Base-by-base conservation (phyloP, 2,797 vertebrate species). In the Oreochromis mossambicus region DNA sequence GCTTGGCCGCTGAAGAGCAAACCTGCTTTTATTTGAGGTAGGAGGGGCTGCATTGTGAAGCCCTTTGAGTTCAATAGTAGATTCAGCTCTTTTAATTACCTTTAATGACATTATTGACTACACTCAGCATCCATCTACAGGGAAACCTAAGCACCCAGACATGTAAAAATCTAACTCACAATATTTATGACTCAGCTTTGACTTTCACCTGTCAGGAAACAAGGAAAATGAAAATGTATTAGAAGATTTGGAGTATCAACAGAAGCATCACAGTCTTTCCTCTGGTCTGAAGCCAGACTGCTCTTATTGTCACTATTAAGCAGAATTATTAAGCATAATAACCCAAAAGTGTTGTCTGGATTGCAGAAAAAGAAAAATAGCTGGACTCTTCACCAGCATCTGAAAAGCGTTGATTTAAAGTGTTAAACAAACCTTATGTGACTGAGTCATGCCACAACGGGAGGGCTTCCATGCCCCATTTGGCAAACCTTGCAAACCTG, bases 41-140 rank as follows among this genome's bases (percentile, higher is more conserved):
- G 4, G 4, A 82, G 34, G 21, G 51, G 52, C 77, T 34, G 34
- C 52, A 63, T 8, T 48, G 15, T n/a, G 61, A 32, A 73, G 36
- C 11, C n/a, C 38, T 48, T 34, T 80, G 17, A 73, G 51, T 41
- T 48, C 34, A 82, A n/a, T 83, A 83, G 78, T 41, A 84, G 36
- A 79, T 82, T 41, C 68, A 81, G 83, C 51, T 52, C 61, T 70
- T 85, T 84, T 87, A 86, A 87, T 90, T 75, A 80, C 83, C 85
- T 26, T 80, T 61, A 50, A 61, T 43, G 43, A 32, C 4, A 80
- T 75, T 75, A 50, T 32, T 50, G 58, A 58, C 24, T 48, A 26
- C 2, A 46, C 26, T 80, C 61, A 36, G 63, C 56, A 68, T 79
- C 77, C 36, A 61, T 66, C 75, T 24, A 52, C 52, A 54, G 55